Evolutionary conservation across 2,888 invertebrate species (phyloP).

Genomic region (Melinopterus prodromus): DNA sequence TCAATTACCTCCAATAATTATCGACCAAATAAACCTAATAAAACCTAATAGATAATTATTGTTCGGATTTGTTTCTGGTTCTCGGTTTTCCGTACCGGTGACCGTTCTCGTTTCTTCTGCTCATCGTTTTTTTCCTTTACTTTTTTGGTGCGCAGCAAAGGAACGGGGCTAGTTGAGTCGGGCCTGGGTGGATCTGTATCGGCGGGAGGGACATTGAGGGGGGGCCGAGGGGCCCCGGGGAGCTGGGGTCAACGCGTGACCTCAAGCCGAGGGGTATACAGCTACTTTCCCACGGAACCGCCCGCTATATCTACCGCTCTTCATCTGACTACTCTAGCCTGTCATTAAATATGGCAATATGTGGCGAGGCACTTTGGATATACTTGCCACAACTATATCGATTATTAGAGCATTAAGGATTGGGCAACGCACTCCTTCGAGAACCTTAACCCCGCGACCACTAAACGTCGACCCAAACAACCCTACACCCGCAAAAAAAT

Average conservation of each 20-base stretch:
- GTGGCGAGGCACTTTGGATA: constrained; percentile 56
- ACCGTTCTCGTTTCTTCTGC: neutral
- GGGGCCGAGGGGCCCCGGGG: constrained; percentile 48
- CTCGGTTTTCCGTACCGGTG: constrained; percentile 16
- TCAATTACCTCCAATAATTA: too few species aligned
- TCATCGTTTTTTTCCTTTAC: constrained; percentile 13
- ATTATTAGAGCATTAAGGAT: constrained; percentile 41
- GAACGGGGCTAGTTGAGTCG: constrained; percentile 36
- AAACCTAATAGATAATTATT: constrained; percentile 22
- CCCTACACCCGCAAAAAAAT: too few species aligned
- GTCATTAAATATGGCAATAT: constrained; percentile 63
- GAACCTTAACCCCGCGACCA: neutral
- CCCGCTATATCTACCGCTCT: constrained; percentile 62
- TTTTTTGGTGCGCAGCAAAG: constrained; percentile 26
- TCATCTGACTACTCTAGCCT: constrained; percentile 60
- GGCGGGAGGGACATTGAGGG: constrained; percentile 50
- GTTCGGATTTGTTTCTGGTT: constrained; percentile 24
- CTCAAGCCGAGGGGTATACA: constrained; percentile 63
- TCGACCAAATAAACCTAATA: neutral
- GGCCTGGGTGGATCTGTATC: constrained; percentile 58
- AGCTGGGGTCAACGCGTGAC: constrained; percentile 61
- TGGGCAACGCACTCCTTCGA: constrained; percentile 17
- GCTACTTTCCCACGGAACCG: constrained; percentile 63
- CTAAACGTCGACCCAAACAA: too few species aligned
- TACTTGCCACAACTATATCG: constrained; percentile 56